Evolutionary conservation across 64 coral and sea anemone species (phyloP), one percentile per base, ranked within the genome.

Genomic region (Pocillopora damicornis): DNA sequence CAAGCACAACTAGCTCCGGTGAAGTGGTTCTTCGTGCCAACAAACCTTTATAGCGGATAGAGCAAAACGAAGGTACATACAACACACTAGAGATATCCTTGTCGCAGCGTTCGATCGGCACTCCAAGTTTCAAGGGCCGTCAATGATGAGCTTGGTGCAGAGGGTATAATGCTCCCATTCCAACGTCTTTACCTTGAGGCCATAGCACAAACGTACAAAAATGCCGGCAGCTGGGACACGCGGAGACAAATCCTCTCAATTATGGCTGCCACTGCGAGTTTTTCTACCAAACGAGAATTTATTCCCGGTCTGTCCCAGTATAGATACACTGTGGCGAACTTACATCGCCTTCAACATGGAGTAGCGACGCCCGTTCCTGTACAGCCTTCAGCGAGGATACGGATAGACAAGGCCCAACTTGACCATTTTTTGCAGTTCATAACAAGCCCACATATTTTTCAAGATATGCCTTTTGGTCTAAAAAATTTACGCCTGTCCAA

Each of bases 371-470:
- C 61, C 22, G 73, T 86, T 18, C 60, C 74, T 16, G 69, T 17
- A 4, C 59, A 71, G 36, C 81, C 63, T 77, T 9, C 65, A 76
- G 89, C 5, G 42, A 81, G 88, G 71, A 23, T 90, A 15, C 58
- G 34, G 22, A 59, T 90, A 51, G 79, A 90, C 16, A 74, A 88
- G 59, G 2, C 74, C 22, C 86, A 90, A 23, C 79, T 90, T 76
- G 89, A 83, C 45, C 89, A 76, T 25, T 90, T 90, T 89, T 58
- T 90, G 75, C 79, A 90, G 13, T 90, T 90, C 34, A 84, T 83
- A 1, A 83, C 79, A 83, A 90, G 89, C 22, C 89, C 79, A 16
- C 89, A 90, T 76, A 83, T 90, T 18, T 58, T 90, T 20, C 89
- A 90, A 84, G 79, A 90, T 42, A 12, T 90, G 17, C 79, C 89